phyloP scores from a whole-genome alignment of 2,888 invertebrate species.

The Lamproptera curius region DNA sequence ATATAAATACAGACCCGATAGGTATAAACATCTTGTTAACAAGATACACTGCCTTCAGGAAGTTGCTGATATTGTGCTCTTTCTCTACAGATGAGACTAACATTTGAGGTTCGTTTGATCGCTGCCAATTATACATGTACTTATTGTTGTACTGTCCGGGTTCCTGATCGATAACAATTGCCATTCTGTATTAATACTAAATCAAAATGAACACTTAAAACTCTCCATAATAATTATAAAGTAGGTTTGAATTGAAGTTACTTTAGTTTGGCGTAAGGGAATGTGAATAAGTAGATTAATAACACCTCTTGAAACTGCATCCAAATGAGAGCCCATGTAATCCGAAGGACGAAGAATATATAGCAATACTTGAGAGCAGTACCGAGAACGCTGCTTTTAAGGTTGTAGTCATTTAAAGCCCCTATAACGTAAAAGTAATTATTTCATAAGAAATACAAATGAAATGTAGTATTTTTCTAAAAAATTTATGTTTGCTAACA shows the following conservation, averaged over 20 bases:
- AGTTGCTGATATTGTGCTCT: slow-evolving; percentile 24
- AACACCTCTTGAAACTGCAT: slow-evolving; percentile 37
- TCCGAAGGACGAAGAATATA: slow-evolving; percentile 44
- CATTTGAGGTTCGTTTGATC: too few species aligned
- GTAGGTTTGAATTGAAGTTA: not conserved
- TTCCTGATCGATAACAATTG: not conserved
- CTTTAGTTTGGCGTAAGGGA: too few species aligned
- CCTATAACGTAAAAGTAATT: slow-evolving; percentile 42
- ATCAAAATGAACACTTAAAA: not conserved
- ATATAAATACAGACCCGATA: slow-evolving; percentile 41
- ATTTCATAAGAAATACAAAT: too few species aligned
- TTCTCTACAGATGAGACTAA: not conserved
- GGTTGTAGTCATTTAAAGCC: slow-evolving; percentile 42
- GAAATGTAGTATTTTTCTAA: too few species aligned
- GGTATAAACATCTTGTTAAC: slow-evolving; percentile 62
- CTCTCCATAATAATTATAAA: not conserved
- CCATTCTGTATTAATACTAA: not conserved
- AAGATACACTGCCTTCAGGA: slow-evolving; percentile 41
- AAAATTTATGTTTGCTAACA: too few species aligned
- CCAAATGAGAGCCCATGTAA: slow-evolving; percentile 51
- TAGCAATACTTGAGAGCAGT: slow-evolving; percentile 53
- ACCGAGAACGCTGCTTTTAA: slow-evolving; percentile 49
- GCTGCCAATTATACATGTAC: not conserved
- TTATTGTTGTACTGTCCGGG: not conserved
- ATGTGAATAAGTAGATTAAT: too few species aligned